Evolutionary conservation across 1,140 invertebrate species (phyloP).

Genomic region (Gryllus bimaculatus): DNA sequence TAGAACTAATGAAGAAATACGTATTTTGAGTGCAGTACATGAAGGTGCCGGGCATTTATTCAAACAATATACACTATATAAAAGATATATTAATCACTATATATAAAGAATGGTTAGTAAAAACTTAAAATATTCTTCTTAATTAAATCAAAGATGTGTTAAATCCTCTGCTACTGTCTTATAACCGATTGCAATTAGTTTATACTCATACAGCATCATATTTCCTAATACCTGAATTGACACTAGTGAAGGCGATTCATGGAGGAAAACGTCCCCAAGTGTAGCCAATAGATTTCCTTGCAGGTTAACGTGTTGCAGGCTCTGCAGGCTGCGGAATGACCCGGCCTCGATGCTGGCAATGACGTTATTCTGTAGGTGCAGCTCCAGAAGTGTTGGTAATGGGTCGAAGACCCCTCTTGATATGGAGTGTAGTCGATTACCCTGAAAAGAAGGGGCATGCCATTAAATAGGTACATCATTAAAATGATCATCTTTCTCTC

Average conservation of each 20-base stretch:
- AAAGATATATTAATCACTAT: too few relatives aligned
- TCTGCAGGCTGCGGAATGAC: slow-evolving; percentile 68
- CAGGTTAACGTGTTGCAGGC: slow-evolving; percentile 80
- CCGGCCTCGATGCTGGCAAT: slow-evolving; percentile 73
- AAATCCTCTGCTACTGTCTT: too few relatives aligned
- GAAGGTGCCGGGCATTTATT: too few relatives aligned
- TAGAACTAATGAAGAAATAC: too few relatives aligned
- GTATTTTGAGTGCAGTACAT: too few relatives aligned
- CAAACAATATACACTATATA: too few relatives aligned
- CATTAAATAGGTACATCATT: neutral
- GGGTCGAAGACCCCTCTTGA: slow-evolving; percentile 70
- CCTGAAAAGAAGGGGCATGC: neutral
- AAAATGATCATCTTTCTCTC: too few relatives aligned
- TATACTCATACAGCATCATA: neutral
- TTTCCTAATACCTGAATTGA: slow-evolving; percentile 44
- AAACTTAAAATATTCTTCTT: too few relatives aligned
- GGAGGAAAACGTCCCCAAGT: slow-evolving; percentile 71
- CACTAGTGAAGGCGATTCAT: slow-evolving; percentile 58
- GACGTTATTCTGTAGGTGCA: slow-evolving; percentile 79
- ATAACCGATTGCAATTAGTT: too few relatives aligned
- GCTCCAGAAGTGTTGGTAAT: slow-evolving; percentile 64
- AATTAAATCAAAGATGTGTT: too few relatives aligned
- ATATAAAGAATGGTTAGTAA: too few relatives aligned
- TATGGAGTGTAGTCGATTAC: slow-evolving; percentile 63
- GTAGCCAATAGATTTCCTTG: slow-evolving; percentile 68